These are phyloP conservation scores for Drosophila gaucha DNA, from an alignment of 2,888 invertebrate genomes.

Conservation along the genomic window DNA sequence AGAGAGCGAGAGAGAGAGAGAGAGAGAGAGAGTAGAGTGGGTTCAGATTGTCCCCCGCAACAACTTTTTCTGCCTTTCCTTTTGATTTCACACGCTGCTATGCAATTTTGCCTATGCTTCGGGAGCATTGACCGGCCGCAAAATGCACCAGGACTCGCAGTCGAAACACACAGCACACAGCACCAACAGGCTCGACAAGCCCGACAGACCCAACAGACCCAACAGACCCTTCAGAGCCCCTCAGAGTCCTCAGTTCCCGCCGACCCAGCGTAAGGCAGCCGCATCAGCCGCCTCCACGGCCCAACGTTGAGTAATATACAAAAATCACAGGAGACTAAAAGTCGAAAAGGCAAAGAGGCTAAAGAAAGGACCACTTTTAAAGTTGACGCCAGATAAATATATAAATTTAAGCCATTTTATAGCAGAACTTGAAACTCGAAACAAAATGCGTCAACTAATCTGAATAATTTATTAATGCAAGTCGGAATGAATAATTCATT, in stretches of 20 bases:
- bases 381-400: slow-evolving; percentile 4
- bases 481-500: too few species aligned
- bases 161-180: slow-evolving; percentile 9
- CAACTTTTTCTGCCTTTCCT: slow-evolving; percentile 42
- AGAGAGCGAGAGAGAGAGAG: not conserved
- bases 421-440: not conserved
- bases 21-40: not conserved
- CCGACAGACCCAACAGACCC: not conserved
- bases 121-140: slow-evolving; percentile 56
- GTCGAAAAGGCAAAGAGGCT: slow-evolving; percentile 29
- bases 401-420: not conserved
- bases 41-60: slow-evolving; percentile 3
- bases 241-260: not conserved
- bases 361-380: slow-evolving; percentile 10
- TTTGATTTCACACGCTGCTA: slow-evolving; percentile 50
- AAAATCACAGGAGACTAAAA: slow-evolving; percentile 39
- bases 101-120: slow-evolving; percentile 50
- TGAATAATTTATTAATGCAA: not conserved
- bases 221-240: not conserved
- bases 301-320: slow-evolving; percentile 50
- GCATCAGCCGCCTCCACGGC: slow-evolving; percentile 12
- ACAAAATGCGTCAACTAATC: not conserved
- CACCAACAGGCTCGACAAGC: slow-evolving; percentile 4
- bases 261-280: not conserved
- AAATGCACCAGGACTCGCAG: slow-evolving; percentile 24